These are phyloP conservation scores for Cryptoprocta ferox DNA, from an alignment of 2,797 vertebrate species.

Conservation along the genomic window DNA sequence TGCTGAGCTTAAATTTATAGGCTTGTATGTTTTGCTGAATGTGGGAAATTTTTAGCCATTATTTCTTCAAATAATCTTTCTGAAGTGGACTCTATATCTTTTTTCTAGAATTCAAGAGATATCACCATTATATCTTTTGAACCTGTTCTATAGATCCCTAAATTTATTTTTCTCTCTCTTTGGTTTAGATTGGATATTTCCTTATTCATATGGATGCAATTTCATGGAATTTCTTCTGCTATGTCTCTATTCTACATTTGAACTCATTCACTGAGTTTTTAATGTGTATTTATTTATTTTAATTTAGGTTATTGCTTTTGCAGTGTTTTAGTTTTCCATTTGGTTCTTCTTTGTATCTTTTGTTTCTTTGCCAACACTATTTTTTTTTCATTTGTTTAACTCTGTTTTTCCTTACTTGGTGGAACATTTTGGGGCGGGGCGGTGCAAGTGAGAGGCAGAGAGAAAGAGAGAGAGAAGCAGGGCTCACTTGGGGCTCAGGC, in stretches of 20 bases:
- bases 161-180: neutral
- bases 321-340: neutral
- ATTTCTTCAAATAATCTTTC: neutral
- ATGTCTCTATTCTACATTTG: neutral
- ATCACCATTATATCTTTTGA: neutral
- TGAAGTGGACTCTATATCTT: neutral
- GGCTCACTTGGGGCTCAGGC: too few species aligned
- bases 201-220: neutral
- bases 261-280: neutral
- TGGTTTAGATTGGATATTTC: neutral
- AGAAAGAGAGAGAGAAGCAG: too few species aligned
- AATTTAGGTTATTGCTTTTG: neutral
- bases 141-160: neutral
- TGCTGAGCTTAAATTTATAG: neutral
- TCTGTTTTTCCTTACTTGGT: neutral
- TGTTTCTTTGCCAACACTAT: neutral
- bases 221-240: neutral
- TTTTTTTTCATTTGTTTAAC: neutral
- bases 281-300: neutral
- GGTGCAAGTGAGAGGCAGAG: too few species aligned
- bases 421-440: neutral
- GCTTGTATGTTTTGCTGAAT: neutral
- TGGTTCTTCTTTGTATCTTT: neutral
- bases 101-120: neutral
- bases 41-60: neutral